Evolutionary conservation across 2,888 invertebrate genomes (phyloP), one percentile per base, ranked within the genome.

Genomic region (Lepeophtheirus nordmannii): DNA sequence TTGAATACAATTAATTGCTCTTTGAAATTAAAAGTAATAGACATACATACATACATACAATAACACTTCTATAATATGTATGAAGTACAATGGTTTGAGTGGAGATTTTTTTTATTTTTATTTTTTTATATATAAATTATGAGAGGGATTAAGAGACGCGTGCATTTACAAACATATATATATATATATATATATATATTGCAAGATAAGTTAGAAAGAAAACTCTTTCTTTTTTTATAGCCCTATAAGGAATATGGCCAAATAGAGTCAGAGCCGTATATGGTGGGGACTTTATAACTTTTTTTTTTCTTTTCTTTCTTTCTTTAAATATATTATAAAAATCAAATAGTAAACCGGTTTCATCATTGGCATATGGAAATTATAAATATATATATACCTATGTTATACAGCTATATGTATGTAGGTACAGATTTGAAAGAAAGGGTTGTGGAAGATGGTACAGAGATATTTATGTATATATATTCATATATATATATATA

Each of bases 401-500:
- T n/a, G n/a, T n/a, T n/a, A n/a, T n/a, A n/a, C n/a, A n/a, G 20
- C 10, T 57, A 23, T 57, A 57, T 9, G 23, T 57, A 57, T 53
- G 20, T 53, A 8, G n/a, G 20, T 57, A 57, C 23, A 57, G 20
- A 57, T 57, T 10, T 57, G 10, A 22, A 57, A 22, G 12, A 22
- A 57, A 11, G 20, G 23, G 20, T 10, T 57, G 12, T 57, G 12
- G 20, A 57, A 22, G 12, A 22, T 10, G 20, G 12, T 57, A 12
- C 23, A 10, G 20, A 57, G 20, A 53, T 53, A 53, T 53, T 17
- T 53, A 65, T 20, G 39, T 14, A 37, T 23, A 65, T 10, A 65
- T 22, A 60, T 22, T 30, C 17, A 53, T 53, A 53, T 53, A 53
- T 53, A 65, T 20, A 58, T 14, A 37, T 23, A 65, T 10, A 65